phyloP scores from a whole-genome alignment of 2,888 invertebrate genomes.

The Hirtodrosophila alboralis region DNA sequence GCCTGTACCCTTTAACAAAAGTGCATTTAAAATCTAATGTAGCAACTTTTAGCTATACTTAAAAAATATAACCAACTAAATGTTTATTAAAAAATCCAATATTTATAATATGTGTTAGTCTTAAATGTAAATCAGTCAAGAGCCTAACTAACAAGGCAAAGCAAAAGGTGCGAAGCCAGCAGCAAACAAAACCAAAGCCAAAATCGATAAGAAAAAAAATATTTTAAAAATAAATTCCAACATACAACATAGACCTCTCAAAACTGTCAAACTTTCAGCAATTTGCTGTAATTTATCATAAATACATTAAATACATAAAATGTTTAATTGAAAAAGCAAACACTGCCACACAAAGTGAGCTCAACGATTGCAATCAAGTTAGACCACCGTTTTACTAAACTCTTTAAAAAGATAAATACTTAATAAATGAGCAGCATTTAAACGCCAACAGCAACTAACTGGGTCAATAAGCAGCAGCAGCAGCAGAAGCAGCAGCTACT shows the following conservation, averaged over 20 bases:
- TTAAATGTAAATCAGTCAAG: constrained; percentile 20
- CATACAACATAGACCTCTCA: constrained; percentile 9
- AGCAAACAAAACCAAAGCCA: constrained; percentile 15
- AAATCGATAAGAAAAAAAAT: constrained; percentile 62
- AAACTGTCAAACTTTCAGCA: constrained; percentile 1
- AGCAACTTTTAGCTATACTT: constrained; percentile 4
- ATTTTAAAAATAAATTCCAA: constrained; percentile 38
- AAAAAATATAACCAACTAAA: constrained; percentile 14
- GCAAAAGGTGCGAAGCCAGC: constrained; percentile 30
- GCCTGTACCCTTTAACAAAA: constrained; percentile 33
- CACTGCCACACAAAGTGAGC: constrained; percentile 48
- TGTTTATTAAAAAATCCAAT: constrained; percentile 10
- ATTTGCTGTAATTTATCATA: constrained; percentile 2
- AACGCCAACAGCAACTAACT: constrained; percentile 39
- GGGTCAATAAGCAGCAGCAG: constrained; percentile 46
- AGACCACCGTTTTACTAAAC: constrained; percentile 41
- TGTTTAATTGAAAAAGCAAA: constrained; percentile 31
- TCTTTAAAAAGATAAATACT: constrained; percentile 33
- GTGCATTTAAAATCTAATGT: constrained; percentile 52
- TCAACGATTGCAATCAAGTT: constrained; percentile 24
- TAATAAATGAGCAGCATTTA: constrained; percentile 45
- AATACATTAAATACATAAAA: constrained; percentile 6
- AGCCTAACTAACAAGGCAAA: constrained; percentile 21
- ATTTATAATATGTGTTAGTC: constrained; percentile 2
- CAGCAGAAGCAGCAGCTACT: constrained; percentile 26